Evolutionary conservation across 2,113 vertebrate genomes (phyloP).

Genomic region (Casuarius casuarius): DNA sequence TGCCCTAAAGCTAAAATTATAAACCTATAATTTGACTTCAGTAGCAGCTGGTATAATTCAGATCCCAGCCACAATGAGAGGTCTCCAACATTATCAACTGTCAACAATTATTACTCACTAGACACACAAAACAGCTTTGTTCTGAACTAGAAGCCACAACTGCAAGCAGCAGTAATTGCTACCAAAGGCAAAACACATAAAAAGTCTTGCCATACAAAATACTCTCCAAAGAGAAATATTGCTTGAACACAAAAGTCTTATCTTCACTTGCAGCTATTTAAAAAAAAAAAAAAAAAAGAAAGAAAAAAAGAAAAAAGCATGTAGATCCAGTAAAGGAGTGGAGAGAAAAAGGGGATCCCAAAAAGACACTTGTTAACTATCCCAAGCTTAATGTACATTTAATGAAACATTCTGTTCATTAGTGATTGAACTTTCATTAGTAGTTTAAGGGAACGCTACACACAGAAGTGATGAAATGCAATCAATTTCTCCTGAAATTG

Average conservation of each 20-base stretch:
- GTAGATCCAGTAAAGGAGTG: not conserved
- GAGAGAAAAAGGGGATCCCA: not conserved
- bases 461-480: not conserved
- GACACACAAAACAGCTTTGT: slow-evolving; percentile 55
- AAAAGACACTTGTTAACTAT: not conserved
- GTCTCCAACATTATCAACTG: slow-evolving; percentile 30
- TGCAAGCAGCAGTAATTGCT: slow-evolving; percentile 48
- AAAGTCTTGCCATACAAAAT: not conserved
- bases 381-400: not conserved
- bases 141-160: slow-evolving; percentile 54
- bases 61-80: slow-evolving; percentile 41
- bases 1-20: slow-evolving; percentile 38
- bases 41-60: slow-evolving; percentile 27
- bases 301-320: not conserved
- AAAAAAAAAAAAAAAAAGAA: not conserved
- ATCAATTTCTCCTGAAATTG: slow-evolving; percentile 17
- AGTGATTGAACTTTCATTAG: slow-evolving; percentile 38
- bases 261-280: not conserved
- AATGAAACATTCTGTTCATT: slow-evolving; percentile 21
- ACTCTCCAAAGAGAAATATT: not conserved
- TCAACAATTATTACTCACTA: slow-evolving; percentile 38
- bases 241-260: not conserved
- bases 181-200: slow-evolving; percentile 39
- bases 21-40: slow-evolving; percentile 10
- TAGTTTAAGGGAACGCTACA: slow-evolving; percentile 16